These are phyloP conservation scores for Cephalopachus bancanus DNA, from an alignment of 2,797 vertebrate species.

Conservation along the genomic window DNA sequence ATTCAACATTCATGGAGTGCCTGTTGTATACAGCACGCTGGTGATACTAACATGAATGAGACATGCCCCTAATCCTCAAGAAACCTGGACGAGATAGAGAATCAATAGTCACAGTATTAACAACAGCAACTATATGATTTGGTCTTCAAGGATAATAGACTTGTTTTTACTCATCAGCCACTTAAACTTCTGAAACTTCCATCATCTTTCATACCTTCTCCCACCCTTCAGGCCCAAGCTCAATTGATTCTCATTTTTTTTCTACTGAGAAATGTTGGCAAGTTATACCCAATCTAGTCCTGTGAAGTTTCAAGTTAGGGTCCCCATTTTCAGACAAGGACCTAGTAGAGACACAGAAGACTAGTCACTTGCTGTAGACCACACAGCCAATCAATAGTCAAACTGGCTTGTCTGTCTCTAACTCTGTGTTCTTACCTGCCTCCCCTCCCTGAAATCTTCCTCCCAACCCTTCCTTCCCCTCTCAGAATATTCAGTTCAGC, in stretches of 20 bases:
- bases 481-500: background rate
- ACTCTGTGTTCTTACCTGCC: background rate
- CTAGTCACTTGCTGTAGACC: background rate
- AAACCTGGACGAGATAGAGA: background rate
- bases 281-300: background rate
- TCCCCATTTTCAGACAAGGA: slow-evolving; percentile 7
- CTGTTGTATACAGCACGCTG: background rate
- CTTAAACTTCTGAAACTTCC: background rate
- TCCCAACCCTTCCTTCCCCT: background rate
- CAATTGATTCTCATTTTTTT: background rate
- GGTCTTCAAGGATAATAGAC: background rate
- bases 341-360: background rate
- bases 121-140: background rate
- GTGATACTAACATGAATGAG: background rate
- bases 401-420: background rate
- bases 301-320: background rate
- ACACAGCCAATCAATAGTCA: background rate
- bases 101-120: background rate
- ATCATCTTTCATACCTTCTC: background rate
- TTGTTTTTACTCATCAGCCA: background rate
- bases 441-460: background rate
- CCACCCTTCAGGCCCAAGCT: background rate
- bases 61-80: background rate
- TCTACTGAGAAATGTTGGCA: background rate
- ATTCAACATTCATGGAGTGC: background rate